Base-by-base conservation (phyloP, 2,888 invertebrate genomes). In the Drosophila leonis region DNA sequence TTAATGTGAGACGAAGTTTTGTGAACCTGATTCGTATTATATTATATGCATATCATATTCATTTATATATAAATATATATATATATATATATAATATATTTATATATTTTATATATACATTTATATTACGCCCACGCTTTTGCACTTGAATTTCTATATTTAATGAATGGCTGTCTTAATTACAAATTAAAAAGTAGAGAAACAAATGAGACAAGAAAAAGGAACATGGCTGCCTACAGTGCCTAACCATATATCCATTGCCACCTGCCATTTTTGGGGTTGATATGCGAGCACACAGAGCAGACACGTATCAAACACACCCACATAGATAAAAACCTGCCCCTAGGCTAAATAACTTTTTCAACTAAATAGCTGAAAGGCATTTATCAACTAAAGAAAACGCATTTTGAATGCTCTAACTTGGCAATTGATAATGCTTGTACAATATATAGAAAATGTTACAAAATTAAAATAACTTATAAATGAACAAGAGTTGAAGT, bases 201-300 rank as follows among this genome's bases (percentile, higher is more conserved):
- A 75, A 55, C 65, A 48, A 81, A 72, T 72, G 68, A 63, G 71
- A 75, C 79, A 72, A 69, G 56, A 27, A 64, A 62, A 64, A 69
- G 64, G 62, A 78, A 74, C 83, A 83, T 83, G 83, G 87, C 83
- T 83, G 72, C 72, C 78, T 81, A 88, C 72, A 74, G 63, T 71
- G 80, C 81, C 83, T 85, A 83, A 52, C 55, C 75, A 80, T 78
- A 61, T 79, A 82, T 70, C 62, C 75, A 83, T 83, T 77, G 71
- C 87, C 83, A 83, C 83, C 83, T 83, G 83, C 89, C 89, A 81
- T 88, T 85, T 85, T 83, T 81, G 83, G 83, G 83, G 89, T 83
- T 86, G 83, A 49, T 86, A 52, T 86, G 57, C 66, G 33, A 68
- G 35, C 42, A 41, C 56, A 60, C 63, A 71, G 48, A 68, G 48